phyloP scores from a whole-genome alignment of 2,113 vertebrate species.

The Anolis sagrei region DNA sequence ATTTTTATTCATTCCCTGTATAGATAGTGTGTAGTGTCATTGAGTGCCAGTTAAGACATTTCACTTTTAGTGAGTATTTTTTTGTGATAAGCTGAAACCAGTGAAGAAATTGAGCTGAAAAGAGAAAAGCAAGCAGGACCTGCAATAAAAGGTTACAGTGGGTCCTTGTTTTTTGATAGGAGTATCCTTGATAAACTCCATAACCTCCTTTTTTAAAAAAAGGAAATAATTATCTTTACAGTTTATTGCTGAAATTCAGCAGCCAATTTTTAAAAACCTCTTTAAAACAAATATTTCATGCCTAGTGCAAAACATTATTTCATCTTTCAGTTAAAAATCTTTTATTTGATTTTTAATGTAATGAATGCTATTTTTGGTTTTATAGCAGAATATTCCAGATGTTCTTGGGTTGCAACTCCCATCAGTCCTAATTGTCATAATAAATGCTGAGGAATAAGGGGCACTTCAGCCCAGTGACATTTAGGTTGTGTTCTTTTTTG shows the following conservation, averaged over 20 bases:
- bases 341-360: too few species aligned
- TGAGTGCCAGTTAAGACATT: neutral
- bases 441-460: too few species aligned
- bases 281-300: neutral
- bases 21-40: neutral
- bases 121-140: neutral
- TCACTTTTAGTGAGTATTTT: neutral
- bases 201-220: neutral
- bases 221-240: neutral
- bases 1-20: slow-evolving; percentile 5
- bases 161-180: neutral
- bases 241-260: neutral
- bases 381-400: neutral
- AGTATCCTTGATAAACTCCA: neutral
- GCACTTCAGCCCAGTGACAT: too few species aligned
- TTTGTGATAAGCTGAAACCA: neutral
- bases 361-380: neutral
- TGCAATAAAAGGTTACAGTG: neutral
- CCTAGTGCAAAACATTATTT: neutral
- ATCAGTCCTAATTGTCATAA: neutral
- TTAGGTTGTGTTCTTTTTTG: neutral
- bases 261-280: too few species aligned
- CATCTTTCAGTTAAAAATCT: neutral
- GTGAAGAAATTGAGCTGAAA: neutral
- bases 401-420: neutral